Evolutionary conservation across 2,888 invertebrate genomes (phyloP).

Genomic region (Tenthredo livida): DNA sequence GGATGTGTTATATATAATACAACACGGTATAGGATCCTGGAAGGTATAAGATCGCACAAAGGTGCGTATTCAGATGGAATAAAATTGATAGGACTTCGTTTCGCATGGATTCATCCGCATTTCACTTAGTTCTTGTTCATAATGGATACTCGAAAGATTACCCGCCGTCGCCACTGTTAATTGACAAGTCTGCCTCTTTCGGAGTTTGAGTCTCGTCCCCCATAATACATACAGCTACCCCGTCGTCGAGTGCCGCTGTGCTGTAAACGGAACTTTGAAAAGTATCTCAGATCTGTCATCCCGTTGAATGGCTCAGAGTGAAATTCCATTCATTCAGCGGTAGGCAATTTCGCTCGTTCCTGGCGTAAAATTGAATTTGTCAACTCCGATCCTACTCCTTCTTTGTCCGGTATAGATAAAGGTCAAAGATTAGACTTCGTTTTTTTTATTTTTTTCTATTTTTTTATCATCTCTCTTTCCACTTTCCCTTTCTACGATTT

Average conservation of each 20-base stretch:
- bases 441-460: neutral
- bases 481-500: neutral
- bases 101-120: constrained; percentile 61
- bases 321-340: constrained; percentile 65
- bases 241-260: constrained; percentile 46
- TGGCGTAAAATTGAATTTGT: constrained; percentile 51
- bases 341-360: constrained; percentile 54
- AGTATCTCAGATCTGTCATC: constrained; percentile 62
- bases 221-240: neutral
- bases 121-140: constrained; percentile 60
- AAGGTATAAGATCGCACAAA: constrained; percentile 53
- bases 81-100: constrained; percentile 65
- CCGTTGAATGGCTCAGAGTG: constrained; percentile 50
- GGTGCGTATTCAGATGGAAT: constrained; percentile 68
- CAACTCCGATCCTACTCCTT: constrained; percentile 28
- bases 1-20: neutral
- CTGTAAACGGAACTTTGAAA: constrained; percentile 60
- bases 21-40: neutral
- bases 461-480: neutral
- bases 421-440: constrained; percentile 35
- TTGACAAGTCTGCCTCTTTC: constrained; percentile 66
- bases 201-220: neutral
- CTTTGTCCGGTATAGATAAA: constrained; percentile 40
- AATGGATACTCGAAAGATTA: constrained; percentile 76
- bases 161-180: constrained; percentile 69